Conservation (phyloP, 2,113 vertebrate genomes). For the Oncorhynchus gorbuscha region DNA sequence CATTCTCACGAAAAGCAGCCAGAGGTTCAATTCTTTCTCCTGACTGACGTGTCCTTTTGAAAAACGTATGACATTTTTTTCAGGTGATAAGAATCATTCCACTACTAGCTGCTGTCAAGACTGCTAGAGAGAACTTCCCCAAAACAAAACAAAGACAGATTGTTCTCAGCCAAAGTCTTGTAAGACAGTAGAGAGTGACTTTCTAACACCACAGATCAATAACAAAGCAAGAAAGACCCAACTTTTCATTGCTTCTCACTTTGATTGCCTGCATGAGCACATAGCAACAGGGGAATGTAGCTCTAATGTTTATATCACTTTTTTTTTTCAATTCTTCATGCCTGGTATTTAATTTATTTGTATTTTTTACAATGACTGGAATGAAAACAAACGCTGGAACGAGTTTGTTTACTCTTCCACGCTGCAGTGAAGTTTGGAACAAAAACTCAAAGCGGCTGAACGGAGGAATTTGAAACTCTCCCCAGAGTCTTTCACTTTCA, state of each 20-base stretch:
- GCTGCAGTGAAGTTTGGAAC: not conserved
- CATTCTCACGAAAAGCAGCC: constrained; percentile 29
- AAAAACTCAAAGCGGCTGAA: constrained; percentile 3
- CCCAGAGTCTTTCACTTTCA: not conserved
- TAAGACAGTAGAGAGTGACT: constrained; percentile 23
- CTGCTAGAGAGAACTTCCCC: constrained; percentile 8
- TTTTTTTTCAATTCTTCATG: constrained; percentile 19
- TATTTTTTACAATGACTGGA: constrained; percentile 30
- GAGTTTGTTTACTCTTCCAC: constrained; percentile 35
- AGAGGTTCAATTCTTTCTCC: constrained; percentile 21
- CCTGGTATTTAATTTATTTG: constrained; percentile 3
- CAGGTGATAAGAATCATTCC: constrained; percentile 41
- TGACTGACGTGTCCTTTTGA: constrained; percentile 31
- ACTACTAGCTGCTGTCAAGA: constrained; percentile 44
- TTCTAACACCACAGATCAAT: constrained; percentile 47
- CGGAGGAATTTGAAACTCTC: not conserved
- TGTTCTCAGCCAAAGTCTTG: constrained; percentile 36
- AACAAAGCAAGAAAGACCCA: not conserved
- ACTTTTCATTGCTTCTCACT: constrained; percentile 23
- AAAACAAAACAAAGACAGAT: constrained; percentile 46
- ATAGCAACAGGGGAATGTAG: constrained; percentile 25
- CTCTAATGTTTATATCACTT: constrained; percentile 18
- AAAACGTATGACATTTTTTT: constrained; percentile 42
- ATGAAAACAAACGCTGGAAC: not conserved
- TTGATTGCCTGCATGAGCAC: constrained; percentile 32